These are phyloP conservation scores for Drepana falcataria DNA, from an alignment of 2,888 invertebrate genomes.

Conservation along the genomic window DNA sequence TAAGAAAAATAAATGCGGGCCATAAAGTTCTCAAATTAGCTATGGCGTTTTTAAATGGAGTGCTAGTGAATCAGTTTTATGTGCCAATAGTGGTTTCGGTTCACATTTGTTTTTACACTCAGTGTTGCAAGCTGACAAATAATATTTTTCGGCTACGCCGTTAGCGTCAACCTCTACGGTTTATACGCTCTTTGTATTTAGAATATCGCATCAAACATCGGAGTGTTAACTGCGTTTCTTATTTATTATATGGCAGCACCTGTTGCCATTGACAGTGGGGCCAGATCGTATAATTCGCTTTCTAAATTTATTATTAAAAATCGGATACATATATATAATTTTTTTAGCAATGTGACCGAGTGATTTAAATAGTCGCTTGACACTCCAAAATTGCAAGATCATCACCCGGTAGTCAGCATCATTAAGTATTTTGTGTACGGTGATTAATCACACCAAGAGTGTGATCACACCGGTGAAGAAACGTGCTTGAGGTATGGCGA, in stretches of 20 bases:
- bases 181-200: background rate
- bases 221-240: background rate
- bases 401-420: no score
- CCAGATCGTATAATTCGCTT: no score
- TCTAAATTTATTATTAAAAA: no score
- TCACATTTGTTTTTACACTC: slow-evolving; percentile 55
- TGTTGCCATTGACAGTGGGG: background rate
- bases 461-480: no score
- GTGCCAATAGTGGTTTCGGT: slow-evolving; percentile 40
- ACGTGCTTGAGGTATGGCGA: no score
- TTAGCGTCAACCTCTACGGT: slow-evolving; percentile 3
- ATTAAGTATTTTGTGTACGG: no score
- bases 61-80: slow-evolving; percentile 30
- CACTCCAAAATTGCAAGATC: no score
- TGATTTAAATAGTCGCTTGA: no score
- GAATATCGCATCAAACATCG: background rate
- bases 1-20: background rate
- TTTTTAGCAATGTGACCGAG: no score
- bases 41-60: background rate
- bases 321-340: no score
- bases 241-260: background rate
- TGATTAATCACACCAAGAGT: no score
- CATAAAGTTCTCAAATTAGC: slow-evolving; percentile 3
- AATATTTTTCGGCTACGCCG: slow-evolving; percentile 2
- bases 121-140: slow-evolving; percentile 38